Base-by-base conservation (phyloP, 1,140 invertebrate genomes). In the Hypsibius dujardini region DNA sequence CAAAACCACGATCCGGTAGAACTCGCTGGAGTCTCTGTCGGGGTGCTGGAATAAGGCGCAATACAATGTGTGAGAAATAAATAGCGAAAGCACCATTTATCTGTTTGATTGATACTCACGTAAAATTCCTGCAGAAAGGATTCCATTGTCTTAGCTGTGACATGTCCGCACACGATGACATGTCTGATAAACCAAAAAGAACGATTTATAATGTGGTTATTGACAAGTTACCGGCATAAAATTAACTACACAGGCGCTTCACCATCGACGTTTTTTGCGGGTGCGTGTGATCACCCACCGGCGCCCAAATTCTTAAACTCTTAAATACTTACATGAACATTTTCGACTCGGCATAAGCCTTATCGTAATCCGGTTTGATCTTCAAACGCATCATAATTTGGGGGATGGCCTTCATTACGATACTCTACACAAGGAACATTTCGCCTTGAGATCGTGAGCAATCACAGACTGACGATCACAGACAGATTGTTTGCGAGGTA, bases 41-140 rank as follows among this genome's bases (percentile, higher is more conserved):
- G 62, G 62, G 45, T 67, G 62, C 62, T 67, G 62, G 42, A 67
- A 67, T 7, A 15, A 3, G 42, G 7, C 12, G 45, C 62, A 12
- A 67, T 12, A 12, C 12, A 12, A 7, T 67, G 7, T 42, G 12
- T 42, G 42, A 67, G 42, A 67, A 67, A 12, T 3, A 67, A 67
- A 67, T 67, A 67, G 45, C 12, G 12, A 12, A 56, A 7, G 50
- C 50, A 56, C 50, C 50, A 56, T 56, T 56, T 28, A 28, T 28
- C 28, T 28, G 28, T 28, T 28, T 28, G 12, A 42, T 3, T 7
- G 12, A 12, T 12, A 67, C 62, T 67, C 42, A 67, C 62, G 42
- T 67, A 67, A 42, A 67, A 67, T 67, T 67, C 62, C 62, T 67
- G 12, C 12, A 67, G 62, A 42, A 67, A 67, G 12, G 12, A 12